These are phyloP conservation scores for Catocala fraxini DNA, from an alignment of 2,888 invertebrate genomes.

Conservation along the genomic window DNA sequence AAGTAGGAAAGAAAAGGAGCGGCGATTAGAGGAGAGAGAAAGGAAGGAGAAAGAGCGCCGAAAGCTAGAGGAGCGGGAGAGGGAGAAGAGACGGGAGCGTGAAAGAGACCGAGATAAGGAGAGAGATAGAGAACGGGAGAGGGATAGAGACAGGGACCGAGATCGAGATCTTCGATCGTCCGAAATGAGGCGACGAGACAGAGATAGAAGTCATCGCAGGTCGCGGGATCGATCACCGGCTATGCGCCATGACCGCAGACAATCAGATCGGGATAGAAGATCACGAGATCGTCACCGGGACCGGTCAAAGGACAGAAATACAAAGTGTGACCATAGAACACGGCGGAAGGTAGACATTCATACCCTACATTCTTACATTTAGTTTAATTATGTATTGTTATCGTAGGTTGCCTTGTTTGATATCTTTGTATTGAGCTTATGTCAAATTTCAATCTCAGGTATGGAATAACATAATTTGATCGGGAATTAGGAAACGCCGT, in stretches of 20 bases:
- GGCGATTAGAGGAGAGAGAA: constrained; percentile 64
- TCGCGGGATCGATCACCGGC: constrained; percentile 51
- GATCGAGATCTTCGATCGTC: constrained; percentile 35
- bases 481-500: no score
- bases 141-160: constrained; percentile 53
- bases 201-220: constrained; percentile 60
- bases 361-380: no score
- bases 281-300: constrained; percentile 56
- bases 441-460: background rate
- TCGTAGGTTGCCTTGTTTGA: no score
- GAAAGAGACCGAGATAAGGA: constrained; percentile 56
- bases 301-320: constrained; percentile 67
- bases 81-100: constrained; percentile 51
- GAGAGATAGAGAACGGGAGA: constrained; percentile 57
- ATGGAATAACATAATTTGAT: no score
- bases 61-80: constrained; percentile 60
- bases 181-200: constrained; percentile 42
- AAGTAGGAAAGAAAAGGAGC: constrained; percentile 69
- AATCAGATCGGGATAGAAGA: constrained; percentile 48
- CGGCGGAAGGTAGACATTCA: constrained; percentile 38
- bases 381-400: no score
- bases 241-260: constrained; percentile 48
- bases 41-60: constrained; percentile 62
- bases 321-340: constrained; percentile 59
- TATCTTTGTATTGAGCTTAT: background rate